Conservation (phyloP, 2,888 invertebrate genomes). For the Drosophila anomelani region DNA sequence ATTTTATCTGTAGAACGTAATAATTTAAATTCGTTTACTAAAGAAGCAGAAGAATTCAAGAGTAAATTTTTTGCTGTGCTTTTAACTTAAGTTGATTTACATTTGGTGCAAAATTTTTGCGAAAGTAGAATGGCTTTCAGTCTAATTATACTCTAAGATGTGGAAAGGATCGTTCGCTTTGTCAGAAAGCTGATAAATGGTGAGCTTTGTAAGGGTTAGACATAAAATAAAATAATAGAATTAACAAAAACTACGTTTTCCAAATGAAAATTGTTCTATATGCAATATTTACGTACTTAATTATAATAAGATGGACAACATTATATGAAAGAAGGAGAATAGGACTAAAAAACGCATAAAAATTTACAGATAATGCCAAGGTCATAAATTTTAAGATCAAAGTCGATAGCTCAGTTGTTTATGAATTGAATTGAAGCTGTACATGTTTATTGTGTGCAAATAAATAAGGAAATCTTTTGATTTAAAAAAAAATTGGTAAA, state of each 20-base stretch:
- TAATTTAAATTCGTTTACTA: background rate
- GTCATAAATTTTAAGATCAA: too few relatives aligned
- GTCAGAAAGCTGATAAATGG: background rate
- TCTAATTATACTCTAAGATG: background rate
- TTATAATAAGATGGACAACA: too few relatives aligned
- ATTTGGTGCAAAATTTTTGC: background rate
- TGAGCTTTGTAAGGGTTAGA: too few relatives aligned
- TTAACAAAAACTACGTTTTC: too few relatives aligned
- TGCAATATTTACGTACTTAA: fast-evolving
- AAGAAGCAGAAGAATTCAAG: background rate
- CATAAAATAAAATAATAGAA: fast-evolving
- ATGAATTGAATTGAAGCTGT: too few relatives aligned
- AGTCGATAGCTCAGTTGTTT: too few relatives aligned
- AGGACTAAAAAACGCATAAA: too few relatives aligned
- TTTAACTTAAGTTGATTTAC: conserved; percentile 9
- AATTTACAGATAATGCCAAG: too few relatives aligned
- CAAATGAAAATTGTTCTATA: background rate
- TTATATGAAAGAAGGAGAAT: too few relatives aligned
- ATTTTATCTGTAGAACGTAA: background rate
- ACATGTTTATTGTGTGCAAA: too few relatives aligned
- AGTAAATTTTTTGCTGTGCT: background rate
- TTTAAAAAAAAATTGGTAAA: too few relatives aligned
- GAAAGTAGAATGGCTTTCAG: conserved; percentile 19
- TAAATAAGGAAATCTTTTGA: too few relatives aligned
- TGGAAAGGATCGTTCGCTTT: background rate